phyloP scores from a whole-genome alignment of 2,797 vertebrate species.

The Pipistrellus nathusii region DNA sequence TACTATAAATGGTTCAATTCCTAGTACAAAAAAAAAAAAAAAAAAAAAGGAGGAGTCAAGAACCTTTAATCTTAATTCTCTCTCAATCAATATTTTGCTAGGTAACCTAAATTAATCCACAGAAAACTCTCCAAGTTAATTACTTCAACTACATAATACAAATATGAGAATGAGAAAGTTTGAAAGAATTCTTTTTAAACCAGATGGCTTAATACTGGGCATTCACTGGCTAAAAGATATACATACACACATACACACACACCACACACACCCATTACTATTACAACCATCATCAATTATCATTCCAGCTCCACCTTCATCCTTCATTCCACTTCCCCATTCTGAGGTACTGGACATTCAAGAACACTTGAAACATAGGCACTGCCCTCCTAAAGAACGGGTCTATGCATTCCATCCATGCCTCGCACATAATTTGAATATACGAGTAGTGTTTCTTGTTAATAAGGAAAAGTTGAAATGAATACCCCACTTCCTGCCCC shows the following conservation, averaged over 20 bases:
- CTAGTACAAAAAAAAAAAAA: conserved; percentile 40
- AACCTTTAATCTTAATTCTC: conserved; percentile 10
- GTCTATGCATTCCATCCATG: conserved; percentile 9
- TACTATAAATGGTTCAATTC: conserved; percentile 1
- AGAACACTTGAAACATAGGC: neutral
- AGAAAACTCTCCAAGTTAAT: conserved; percentile 20
- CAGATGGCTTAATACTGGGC: neutral
- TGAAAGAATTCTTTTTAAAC: conserved; percentile 58
- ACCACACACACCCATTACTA: neutral
- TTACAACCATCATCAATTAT: conserved; percentile 10
- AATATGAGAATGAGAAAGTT: neutral
- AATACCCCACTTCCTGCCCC: conserved; percentile 7
- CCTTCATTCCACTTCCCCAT: conserved; percentile 18
- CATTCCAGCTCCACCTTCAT: conserved; percentile 51
- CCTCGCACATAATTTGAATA: neutral
- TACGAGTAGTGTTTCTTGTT: neutral
- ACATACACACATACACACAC: neutral
- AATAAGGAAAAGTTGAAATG: neutral
- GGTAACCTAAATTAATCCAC: neutral
- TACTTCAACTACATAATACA: neutral
- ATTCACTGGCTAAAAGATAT: neutral
- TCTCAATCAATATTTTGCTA: neutral
- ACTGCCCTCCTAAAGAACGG: neutral
- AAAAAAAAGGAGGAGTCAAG: neutral
- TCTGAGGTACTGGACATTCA: neutral